Conservation (phyloP, 2,888 invertebrate species). For the Epistrophe eligans region DNA sequence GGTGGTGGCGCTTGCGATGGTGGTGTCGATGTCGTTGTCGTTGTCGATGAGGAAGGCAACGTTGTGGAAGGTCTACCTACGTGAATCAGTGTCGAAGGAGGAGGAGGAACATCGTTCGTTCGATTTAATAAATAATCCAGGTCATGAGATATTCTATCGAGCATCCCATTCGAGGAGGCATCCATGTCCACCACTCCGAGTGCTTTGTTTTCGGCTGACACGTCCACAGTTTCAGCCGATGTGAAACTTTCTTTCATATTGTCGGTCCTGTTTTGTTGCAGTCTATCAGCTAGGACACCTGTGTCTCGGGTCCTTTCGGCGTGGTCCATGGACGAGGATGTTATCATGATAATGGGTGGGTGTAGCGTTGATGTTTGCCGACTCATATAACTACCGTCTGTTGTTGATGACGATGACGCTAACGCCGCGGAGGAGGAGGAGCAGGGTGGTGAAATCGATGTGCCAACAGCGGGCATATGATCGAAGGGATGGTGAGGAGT, state of each 20-base stretch:
- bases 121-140: conserved; percentile 92
- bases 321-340: conserved; percentile 71
- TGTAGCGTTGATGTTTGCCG: conserved; percentile 55
- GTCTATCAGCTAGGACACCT: conserved; percentile 47
- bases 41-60: conserved; percentile 38
- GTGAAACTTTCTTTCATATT: conserved; percentile 70
- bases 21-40: conserved; percentile 4
- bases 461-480: conserved; percentile 79
- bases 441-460: conserved; percentile 43
- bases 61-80: conserved; percentile 46
- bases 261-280: conserved; percentile 64
- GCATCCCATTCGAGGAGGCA: conserved; percentile 85
- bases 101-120: conserved; percentile 82
- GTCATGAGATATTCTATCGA: conserved; percentile 92
- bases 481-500: conserved; percentile 80
- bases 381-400: conserved; percentile 27
- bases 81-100: conserved; percentile 54
- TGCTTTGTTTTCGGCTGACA: conserved; percentile 17
- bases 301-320: conserved; percentile 29
- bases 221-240: conserved; percentile 17
- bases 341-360: conserved; percentile 79
- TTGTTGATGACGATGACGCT: conserved; percentile 36
- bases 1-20: conserved; percentile 5
- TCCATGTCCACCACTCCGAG: conserved; percentile 71
- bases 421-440: background rate